Evolutionary conservation across 2,888 invertebrate genomes (phyloP), one percentile per base, ranked within the genome.

Genomic region (Lottia gigantea): DNA sequence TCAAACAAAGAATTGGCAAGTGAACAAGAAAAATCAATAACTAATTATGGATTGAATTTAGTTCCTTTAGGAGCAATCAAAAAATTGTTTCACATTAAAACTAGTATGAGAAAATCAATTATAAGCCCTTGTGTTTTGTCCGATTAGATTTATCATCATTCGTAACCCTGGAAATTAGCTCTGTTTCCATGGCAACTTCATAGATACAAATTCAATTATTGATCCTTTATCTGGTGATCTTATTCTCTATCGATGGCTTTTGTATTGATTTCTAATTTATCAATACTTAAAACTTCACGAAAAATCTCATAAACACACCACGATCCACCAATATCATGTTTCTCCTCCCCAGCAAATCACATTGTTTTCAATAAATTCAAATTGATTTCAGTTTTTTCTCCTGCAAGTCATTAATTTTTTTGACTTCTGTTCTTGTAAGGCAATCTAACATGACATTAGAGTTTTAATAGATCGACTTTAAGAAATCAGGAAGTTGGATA

Each of bases 161-260:
- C 49, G 70, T 70, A 65, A 66, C 70, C 64, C 31, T 65, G 70
- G 70, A 66, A 61, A 55, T 46, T 62, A 15, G 62, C 70, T 66
- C 45, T 23, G 66, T 70, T 66, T 26, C 66, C 70, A 70, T 70
- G 70, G 70, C 65, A 70, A 70, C 66, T 46, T 61, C 65, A 70
- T 66, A 66, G 70, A 62, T 66, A 70, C 70, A 70, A 70, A 70
- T 70, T 70, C 70, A 70, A 70, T 70, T 70, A 70, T 70, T 70
- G 70, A 70, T 70, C 66, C 55, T 55, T 55, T 55, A 55, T 55
- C 23, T 19, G 55, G 19, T 55, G 55, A 55, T 55, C 55, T 55
- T 14, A 23, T 55, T 55, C 23, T 55, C 55, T 55, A 69, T 69
- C 65, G 69, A 69, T 69, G 64, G 49, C 31, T 45, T 23, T 40